Percentiles rank a stretch among this genome's conserved stretches.
Conservation (phyloP, 2,113 vertebrate species). For the Thalassarche chlororhynchos region DNA sequence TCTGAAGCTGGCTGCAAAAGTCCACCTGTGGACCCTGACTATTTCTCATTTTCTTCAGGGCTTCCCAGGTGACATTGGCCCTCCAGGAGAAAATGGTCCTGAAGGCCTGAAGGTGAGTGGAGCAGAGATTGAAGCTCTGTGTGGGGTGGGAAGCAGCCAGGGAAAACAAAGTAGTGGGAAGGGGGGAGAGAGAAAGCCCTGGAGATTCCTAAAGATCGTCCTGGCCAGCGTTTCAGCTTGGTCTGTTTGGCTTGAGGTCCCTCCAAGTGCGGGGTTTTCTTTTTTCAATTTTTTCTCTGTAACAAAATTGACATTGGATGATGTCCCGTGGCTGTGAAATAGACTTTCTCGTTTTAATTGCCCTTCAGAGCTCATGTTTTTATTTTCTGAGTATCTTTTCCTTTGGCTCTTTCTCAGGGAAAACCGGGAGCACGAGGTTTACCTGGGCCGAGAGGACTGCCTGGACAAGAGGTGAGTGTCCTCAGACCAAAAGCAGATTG, state of each 20-base stretch:
- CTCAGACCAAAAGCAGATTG: neutral
- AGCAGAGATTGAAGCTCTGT: neutral
- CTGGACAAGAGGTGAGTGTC: constrained; percentile 88
- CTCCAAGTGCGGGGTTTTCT: constrained; percentile 51
- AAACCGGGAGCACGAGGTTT: constrained; percentile 90
- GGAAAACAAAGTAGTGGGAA: constrained; percentile 20
- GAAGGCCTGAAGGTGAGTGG: constrained; percentile 92
- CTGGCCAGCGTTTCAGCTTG: constrained; percentile 40
- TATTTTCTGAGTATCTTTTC: constrained; percentile 54
- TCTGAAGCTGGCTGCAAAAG: neutral
- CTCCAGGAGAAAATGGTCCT: constrained; percentile 92
- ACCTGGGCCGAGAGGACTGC: constrained; percentile 89
- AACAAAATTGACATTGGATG: constrained; percentile 71
- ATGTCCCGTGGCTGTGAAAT: constrained; percentile 45
- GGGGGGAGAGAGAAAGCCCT: neutral
- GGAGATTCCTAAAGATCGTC: constrained; percentile 49
- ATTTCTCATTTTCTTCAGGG: constrained; percentile 78
- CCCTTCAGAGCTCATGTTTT: constrained; percentile 8
- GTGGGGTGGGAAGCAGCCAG: constrained; percentile 13
- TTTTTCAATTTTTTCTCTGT: constrained; percentile 28
- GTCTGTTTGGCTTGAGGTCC: constrained; percentile 67
- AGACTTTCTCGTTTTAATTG: constrained; percentile 49
- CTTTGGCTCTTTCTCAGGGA: constrained; percentile 79
- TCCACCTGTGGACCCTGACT: neutral
- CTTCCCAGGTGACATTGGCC: constrained; percentile 97